Base-by-base conservation (phyloP, 1,140 invertebrate species). In the Leptestheria dahalacensis region DNA sequence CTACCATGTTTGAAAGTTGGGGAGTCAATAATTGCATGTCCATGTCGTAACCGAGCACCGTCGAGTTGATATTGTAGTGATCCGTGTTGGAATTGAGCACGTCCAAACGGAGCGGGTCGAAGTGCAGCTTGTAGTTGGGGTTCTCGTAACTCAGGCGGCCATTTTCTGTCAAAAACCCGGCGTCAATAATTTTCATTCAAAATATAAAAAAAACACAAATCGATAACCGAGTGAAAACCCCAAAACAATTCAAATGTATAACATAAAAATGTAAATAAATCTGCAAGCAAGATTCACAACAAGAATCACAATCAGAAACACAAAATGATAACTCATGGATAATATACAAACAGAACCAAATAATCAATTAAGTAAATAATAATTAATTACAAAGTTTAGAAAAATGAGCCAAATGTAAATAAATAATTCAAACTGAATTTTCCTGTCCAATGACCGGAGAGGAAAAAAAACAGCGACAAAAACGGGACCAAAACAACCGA, bases 121-220 rank as follows among this genome's bases (percentile, higher is more conserved):
- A 55, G 23, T 61, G 63, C 71, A 88, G 74, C 66, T 87, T 84
- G 71, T 89, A 90, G 73, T 89, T 88, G 9, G 86, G 86, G 72
- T 89, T 90, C 73, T 88, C 85, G 73, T 88, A 89, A 64, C 86
- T 88, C 64, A 88, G 75, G 50, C 88, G 78, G 66, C 85, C 85
- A 76, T 88, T 89, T 75, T 88, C 87, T 88, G 78, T 33, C 2
- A 49, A 29, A 24, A 15, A 33, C 51, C 25, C 12, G 33, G 21
- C 28, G 33, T 20, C n/a, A n/a, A n/a, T 15, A 52, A 11, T 10
- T 12, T n/a, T n/a, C 47, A 20, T 20, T 48, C 20, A 52, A 24
- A 52, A 24, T 26, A 52, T 26, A 52, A 26, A 52, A 26, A 24
- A 52, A 52, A 26, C 25, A 24, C n/a, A 26, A 26, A 26, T 26